Conservation (phyloP, 2,888 invertebrate genomes). For the Anthoptus insignis region DNA sequence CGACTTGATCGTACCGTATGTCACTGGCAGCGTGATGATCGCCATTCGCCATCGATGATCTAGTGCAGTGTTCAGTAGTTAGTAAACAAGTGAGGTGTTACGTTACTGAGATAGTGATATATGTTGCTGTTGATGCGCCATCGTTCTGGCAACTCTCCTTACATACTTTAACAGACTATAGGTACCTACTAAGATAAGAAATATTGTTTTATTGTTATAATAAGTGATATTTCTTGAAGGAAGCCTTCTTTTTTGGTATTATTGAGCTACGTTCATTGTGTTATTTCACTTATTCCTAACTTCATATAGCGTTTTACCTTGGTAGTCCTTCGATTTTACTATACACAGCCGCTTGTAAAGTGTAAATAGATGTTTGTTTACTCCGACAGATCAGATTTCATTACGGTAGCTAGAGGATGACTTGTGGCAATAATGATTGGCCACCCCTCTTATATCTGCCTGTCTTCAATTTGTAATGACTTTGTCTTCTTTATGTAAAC, state of each 20-base stretch:
- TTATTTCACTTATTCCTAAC: no score
- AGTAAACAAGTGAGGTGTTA: conserved; percentile 45
- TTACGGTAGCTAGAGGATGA: neutral
- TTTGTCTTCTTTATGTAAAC: neutral
- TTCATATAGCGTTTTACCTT: no score
- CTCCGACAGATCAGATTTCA: conserved; percentile 7
- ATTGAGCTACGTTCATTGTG: no score
- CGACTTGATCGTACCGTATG: conserved; percentile 28
- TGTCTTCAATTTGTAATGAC: neutral
- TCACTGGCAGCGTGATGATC: neutral
- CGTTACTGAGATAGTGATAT: conserved; percentile 41
- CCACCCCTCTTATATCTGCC: neutral
- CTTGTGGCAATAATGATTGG: neutral
- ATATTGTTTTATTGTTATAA: no score
- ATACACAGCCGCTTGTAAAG: no score
- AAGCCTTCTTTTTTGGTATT: no score
- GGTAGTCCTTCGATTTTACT: no score
- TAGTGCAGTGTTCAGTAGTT: conserved; percentile 2
- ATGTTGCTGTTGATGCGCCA: conserved; percentile 12
- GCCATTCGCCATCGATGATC: conserved; percentile 2
- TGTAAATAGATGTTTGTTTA: conserved; percentile 8
- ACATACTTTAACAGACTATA: neutral
- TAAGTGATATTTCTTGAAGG: no score
- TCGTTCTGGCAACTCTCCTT: neutral
- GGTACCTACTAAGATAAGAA: no score